A percentile compares a stretch with the other conserved stretches of the same genome.
Conservation (phyloP, 2,888 invertebrate genomes). For the Cylindroiulus punctatus region DNA sequence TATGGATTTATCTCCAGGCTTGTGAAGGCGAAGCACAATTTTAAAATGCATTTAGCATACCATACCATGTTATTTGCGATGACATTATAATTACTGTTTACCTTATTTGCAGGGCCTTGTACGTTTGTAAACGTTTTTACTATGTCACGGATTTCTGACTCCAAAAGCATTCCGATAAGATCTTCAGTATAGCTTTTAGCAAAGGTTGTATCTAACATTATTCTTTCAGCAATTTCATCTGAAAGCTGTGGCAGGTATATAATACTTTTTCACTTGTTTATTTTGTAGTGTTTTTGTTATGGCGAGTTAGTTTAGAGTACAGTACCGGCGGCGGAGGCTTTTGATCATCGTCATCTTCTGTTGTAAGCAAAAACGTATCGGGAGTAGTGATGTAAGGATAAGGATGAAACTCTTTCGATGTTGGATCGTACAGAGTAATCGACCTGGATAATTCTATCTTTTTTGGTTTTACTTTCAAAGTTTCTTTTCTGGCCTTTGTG, state of each 20-base stretch:
- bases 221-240: constrained; percentile 50
- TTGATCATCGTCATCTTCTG: constrained; percentile 46
- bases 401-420: constrained; percentile 42
- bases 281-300: background rate
- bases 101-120: constrained; percentile 53
- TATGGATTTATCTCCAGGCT: background rate
- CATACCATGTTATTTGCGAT: background rate
- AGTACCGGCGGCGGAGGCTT: constrained; percentile 45
- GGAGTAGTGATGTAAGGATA: constrained; percentile 17
- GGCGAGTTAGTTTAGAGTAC: background rate
- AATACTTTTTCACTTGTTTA: background rate
- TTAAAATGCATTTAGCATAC: background rate
- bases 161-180: background rate
- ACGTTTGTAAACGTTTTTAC: constrained; percentile 35
- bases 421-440: background rate
- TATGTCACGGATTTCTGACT: background rate
- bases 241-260: constrained; percentile 26
- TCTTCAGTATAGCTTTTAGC: constrained; percentile 42
- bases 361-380: background rate
- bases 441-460: constrained; percentile 11
- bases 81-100: too few species aligned
- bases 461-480: background rate
- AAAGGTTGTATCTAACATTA: constrained; percentile 40
- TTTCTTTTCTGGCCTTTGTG: background rate
- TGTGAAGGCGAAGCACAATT: background rate